These are phyloP conservation scores for Lamprotornis superbus DNA, from an alignment of 2,113 vertebrate genomes.

Conservation along the genomic window DNA sequence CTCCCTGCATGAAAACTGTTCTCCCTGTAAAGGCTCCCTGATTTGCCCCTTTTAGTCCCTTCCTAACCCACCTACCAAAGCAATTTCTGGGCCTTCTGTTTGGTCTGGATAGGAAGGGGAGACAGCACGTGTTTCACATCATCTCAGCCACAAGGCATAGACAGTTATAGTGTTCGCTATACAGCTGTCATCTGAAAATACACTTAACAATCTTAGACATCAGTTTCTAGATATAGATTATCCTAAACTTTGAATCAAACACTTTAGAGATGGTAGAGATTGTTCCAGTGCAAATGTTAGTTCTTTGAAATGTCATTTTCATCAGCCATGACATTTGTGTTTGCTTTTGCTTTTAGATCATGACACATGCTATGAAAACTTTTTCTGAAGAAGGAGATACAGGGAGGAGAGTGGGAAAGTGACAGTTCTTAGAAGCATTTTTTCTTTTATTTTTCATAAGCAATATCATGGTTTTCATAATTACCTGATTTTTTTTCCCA, in stretches of 20 bases:
- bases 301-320: constrained; percentile 14
- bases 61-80: background rate
- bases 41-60: background rate
- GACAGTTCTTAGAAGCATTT: background rate
- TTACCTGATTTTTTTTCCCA: background rate
- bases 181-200: background rate
- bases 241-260: background rate
- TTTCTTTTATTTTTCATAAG: background rate
- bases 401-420: background rate
- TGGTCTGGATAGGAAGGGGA: background rate
- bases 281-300: background rate
- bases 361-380: background rate
- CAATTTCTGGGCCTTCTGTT: background rate
- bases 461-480: background rate
- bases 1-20: background rate
- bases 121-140: background rate
- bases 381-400: background rate
- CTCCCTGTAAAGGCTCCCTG: background rate
- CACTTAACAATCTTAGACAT: background rate
- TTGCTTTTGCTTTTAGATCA: background rate
- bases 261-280: background rate
- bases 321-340: background rate
- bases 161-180: background rate
- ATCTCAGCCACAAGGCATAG: background rate
- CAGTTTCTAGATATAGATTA: background rate